Evolutionary conservation across 2,113 vertebrate species (phyloP), one percentile per base, ranked within the genome.

Genomic region (Periophthalmus modestus): DNA sequence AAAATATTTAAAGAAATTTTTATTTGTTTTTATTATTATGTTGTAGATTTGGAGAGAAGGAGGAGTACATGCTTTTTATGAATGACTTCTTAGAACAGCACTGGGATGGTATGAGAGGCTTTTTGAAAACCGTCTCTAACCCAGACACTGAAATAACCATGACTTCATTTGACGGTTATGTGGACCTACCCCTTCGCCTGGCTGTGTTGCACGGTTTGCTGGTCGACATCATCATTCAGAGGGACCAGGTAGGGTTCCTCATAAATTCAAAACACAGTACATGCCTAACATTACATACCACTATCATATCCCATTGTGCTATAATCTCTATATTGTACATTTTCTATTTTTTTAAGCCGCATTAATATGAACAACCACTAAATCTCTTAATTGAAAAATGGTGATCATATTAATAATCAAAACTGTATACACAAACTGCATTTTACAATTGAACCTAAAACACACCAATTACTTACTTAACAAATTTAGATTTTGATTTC

Each of bases 61-160:
- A 99, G 77, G 95, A 95, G 74, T 99, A 99, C 89, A 98, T 99
- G 98, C 83, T 92, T 66, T 99, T 99, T 75, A 98, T 99, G 98
- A 98, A 98, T 0, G 93, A 93, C 7, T 99, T 98, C 87, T 77
- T 99, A 88, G 88, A 96, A 90, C 92, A 89, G 48, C 91, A 96
- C 77, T 95, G 94, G 89, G 91, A 95, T 18, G 83, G 91, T 72
- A 98, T 99, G 97, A 82, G 85, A 0, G 21, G 10, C 1, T 97
- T 98, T 80, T 91, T 99, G 74, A 88, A 87, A 80, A 93, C 87
- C 0, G 95, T 97, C 68, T 95, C 98, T 46, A 83, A 75, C 71
- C 89, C 90, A 0, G 95, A 96, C 80, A 84, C 88, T 0, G 85
- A 93, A 1, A 75, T 92, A n/a, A 77, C 89, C 54, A 89, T 88